Evolutionary conservation across 1,140 invertebrate genomes (phyloP).

Genomic region (Pemphigus obesinymphae): DNA sequence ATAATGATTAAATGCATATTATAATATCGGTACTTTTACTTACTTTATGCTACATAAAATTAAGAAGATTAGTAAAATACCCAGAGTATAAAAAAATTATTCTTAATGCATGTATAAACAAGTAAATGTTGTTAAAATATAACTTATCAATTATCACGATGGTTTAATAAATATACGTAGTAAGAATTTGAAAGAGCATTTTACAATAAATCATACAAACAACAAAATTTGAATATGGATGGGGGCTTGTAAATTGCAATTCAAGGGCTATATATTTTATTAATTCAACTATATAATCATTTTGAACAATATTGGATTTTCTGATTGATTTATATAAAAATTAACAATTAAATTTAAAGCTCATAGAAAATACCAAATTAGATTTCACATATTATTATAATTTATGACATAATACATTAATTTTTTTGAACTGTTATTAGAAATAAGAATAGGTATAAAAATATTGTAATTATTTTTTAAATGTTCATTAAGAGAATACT

Average conservation of each 20-base stretch:
- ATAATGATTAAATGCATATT: not conserved
- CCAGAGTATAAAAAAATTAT: conserved; percentile 1
- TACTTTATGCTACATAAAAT: conserved; percentile 7
- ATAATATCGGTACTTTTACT: not conserved
- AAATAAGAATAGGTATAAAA: not conserved
- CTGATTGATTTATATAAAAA: not conserved
- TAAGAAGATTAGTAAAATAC: not conserved
- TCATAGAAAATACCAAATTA: not conserved
- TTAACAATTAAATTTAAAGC: not conserved
- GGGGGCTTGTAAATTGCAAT: not conserved
- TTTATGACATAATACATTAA: no score
- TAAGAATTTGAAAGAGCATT: not conserved
- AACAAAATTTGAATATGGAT: not conserved
- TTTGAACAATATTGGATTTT: not conserved
- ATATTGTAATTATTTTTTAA: not conserved
- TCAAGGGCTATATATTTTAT: not conserved
- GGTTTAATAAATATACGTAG: not conserved
- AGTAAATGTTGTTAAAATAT: not conserved
- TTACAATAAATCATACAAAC: not conserved
- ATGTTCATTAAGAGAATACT: not conserved
- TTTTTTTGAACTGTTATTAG: not conserved
- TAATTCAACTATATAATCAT: not conserved
- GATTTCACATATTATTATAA: not conserved
- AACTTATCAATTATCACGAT: conserved; percentile 8
- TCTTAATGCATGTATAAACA: not conserved